Evolutionary conservation across 2,888 invertebrate species (phyloP).

Genomic region (Campopleginae sp.): DNA sequence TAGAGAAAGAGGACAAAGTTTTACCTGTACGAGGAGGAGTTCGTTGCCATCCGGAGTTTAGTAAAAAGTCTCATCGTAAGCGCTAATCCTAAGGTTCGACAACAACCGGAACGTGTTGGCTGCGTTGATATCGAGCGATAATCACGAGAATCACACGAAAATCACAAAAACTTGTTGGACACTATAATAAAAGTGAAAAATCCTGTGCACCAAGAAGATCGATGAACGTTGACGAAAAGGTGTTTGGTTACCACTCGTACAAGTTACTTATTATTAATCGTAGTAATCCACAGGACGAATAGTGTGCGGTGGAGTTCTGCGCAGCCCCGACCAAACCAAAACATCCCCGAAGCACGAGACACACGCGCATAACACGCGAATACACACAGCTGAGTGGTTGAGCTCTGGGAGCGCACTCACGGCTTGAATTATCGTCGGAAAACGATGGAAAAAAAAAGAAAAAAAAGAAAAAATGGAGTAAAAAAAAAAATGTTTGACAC

Average conservation of each 20-base stretch:
- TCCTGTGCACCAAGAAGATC: not conserved
- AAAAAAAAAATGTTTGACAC: not conserved
- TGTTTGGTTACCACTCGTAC: not conserved
- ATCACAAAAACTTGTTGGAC: not conserved
- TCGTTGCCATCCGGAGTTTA: slow-evolving; percentile 52
- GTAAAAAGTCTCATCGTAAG: not conserved
- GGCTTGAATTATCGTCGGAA: not conserved
- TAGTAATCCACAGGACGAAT: slow-evolving; percentile 17
- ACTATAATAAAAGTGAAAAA: not conserved
- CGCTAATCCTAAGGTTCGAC: not conserved
- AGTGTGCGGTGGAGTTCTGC: not conserved
- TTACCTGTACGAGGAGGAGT: slow-evolving; percentile 57
- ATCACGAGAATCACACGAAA: not conserved
- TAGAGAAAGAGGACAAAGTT: not conserved
- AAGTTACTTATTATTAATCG: not conserved
- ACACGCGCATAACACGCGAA: slow-evolving; percentile 27
- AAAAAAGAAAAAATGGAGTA: not conserved
- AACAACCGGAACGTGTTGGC: slow-evolving; percentile 23
- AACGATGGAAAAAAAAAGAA: not conserved
- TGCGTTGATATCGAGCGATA: not conserved
- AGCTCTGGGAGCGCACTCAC: not conserved
- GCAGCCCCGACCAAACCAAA: not conserved
- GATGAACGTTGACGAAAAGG: too few relatives aligned
- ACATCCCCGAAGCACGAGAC: not conserved
- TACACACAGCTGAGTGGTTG: slow-evolving; percentile 18